Percentiles rank a stretch among this genome's conserved stretches.
These are phyloP conservation scores for Acronicta psi DNA, from an alignment of 2,888 invertebrate genomes.

Conservation along the genomic window DNA sequence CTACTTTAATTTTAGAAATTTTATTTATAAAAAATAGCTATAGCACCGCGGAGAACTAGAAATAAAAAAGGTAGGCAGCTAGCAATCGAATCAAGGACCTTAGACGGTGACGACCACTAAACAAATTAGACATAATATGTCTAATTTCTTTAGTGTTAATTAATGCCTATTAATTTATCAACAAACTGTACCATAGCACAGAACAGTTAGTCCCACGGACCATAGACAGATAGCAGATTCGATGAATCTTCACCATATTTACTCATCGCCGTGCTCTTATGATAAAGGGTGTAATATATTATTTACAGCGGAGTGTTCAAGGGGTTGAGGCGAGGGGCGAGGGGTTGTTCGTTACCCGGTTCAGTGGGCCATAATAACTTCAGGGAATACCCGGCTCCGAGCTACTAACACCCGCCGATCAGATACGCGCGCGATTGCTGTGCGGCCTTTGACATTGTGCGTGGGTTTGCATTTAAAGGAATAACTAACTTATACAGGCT, in stretches of 20 bases:
- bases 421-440: conserved; percentile 43
- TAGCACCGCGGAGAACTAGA: too few relatives aligned
- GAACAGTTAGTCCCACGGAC: too few relatives aligned
- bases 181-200: not conserved
- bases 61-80: too few relatives aligned
- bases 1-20: too few relatives aligned
- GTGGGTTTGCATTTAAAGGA: too few relatives aligned
- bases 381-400: conserved; percentile 82
- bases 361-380: conserved; percentile 88
- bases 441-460: conserved; percentile 48
- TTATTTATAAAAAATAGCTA: too few relatives aligned
- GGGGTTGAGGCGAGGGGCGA: conserved; percentile 46
- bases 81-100: not conserved
- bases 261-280: conserved; percentile 55
- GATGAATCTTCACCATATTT: conserved; percentile 46
- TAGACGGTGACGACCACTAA: too few relatives aligned
- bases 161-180: not conserved
- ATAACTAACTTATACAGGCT: too few relatives aligned
- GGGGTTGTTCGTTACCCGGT: conserved; percentile 84
- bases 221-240: conserved; percentile 14
- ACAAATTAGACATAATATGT: too few relatives aligned
- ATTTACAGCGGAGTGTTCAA: conserved; percentile 70
- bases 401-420: conserved; percentile 76
- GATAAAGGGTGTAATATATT: conserved; percentile 74
- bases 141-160: too few relatives aligned